phyloP scores from a whole-genome alignment of 2,888 invertebrate genomes.

The Trichopoda pennipes region DNA sequence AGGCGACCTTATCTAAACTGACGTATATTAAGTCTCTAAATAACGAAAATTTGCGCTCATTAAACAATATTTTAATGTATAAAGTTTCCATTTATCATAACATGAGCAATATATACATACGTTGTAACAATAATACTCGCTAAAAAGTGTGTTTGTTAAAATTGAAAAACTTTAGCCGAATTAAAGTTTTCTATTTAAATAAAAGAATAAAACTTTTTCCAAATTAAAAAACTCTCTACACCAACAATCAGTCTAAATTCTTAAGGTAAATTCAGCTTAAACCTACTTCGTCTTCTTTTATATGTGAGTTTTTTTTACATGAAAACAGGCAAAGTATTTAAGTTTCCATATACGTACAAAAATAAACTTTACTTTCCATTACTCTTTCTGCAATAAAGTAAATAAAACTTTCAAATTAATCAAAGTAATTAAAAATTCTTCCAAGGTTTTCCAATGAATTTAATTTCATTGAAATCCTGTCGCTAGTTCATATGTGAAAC shows the following conservation, averaged over 20 bases:
- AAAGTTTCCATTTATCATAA: conserved; percentile 21
- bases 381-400: conserved; percentile 23
- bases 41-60: no score
- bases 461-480: conserved; percentile 69
- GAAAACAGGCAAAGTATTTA: conserved; percentile 3
- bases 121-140: no score
- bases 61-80: conserved; percentile 1
- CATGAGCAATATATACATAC: conserved; percentile 14
- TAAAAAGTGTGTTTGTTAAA: conserved; percentile 28
- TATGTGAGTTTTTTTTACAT: neutral
- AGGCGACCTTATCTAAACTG: no score
- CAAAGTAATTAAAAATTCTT: conserved; percentile 76
- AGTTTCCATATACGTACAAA: neutral
- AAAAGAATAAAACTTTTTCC: neutral
- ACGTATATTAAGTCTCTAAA: no score
- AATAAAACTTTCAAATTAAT: conserved; percentile 72
- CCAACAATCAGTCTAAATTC: neutral
- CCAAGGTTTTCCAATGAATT: conserved; percentile 73
- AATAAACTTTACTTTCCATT: conserved; percentile 22
- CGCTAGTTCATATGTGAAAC: neutral
- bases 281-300: neutral
- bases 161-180: conserved; percentile 49
- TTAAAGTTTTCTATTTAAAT: conserved; percentile 34
- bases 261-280: neutral
- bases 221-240: conserved; percentile 9